Percentiles rank a stretch among this genome's conserved stretches.
Evolutionary conservation across 1,140 invertebrate species (phyloP).

Genomic region (Drosophila navojoa): DNA sequence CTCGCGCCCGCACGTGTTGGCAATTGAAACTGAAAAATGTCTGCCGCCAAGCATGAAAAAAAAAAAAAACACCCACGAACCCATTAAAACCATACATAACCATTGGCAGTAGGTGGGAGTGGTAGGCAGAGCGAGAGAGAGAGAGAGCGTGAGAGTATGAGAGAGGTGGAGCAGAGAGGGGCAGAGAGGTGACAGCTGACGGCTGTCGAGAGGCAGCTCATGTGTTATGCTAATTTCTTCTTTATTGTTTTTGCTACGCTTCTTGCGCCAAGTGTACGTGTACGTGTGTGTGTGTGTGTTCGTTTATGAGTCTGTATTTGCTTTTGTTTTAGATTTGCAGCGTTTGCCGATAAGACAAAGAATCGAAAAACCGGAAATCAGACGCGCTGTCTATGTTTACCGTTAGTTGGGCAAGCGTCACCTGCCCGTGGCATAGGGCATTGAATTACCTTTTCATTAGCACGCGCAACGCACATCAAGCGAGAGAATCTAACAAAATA

Average conservation of each 20-base stretch:
- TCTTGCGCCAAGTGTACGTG: constrained; percentile 23
- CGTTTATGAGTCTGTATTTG: neutral
- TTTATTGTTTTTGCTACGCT: constrained; percentile 65
- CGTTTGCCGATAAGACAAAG: neutral
- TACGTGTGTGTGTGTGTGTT: neutral
- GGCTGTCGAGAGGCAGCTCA: constrained; percentile 34
- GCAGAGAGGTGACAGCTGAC: constrained; percentile 7
- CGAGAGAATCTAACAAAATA: constrained; percentile 41
- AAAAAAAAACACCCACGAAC: constrained; percentile 60
- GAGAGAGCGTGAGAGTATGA: too few relatives aligned
- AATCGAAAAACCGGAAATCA: constrained; percentile 56
- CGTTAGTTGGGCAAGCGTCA: constrained; percentile 48
- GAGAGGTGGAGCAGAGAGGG: too few relatives aligned
- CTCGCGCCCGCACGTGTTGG: constrained; percentile 63
- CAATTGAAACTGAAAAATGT: constrained; percentile 71
- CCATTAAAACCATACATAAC: constrained; percentile 66
- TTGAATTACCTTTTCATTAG: constrained; percentile 77
- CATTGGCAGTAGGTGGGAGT: constrained; percentile 2
- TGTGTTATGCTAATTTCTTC: constrained; percentile 77
- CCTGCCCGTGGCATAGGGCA: constrained; percentile 64
- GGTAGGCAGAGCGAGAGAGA: neutral
- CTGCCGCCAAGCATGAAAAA: constrained; percentile 7
- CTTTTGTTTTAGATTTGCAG: constrained; percentile 9
- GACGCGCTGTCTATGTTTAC: constrained; percentile 45
- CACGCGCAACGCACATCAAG: constrained; percentile 32